Percentiles rank a stretch among this genome's conserved stretches.
phyloP scores from a whole-genome alignment of 2,113 vertebrate genomes.

The Pygoscelis adeliae region DNA sequence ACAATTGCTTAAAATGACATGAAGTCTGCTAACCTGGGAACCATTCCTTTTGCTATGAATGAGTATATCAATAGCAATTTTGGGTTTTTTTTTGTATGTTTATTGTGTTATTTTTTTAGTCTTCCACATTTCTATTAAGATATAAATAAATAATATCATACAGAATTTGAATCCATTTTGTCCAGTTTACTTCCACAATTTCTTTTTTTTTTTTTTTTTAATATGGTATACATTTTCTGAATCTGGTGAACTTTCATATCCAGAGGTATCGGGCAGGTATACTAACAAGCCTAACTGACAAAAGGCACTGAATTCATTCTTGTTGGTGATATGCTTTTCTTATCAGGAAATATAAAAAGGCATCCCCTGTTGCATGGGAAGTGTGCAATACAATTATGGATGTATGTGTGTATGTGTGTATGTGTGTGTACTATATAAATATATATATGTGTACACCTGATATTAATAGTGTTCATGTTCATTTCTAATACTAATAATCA shows the following conservation, averaged over 20 bases:
- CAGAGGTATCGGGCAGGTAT: not conserved
- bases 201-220: too few relatives aligned
- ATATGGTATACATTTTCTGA: fast-evolving
- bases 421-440: not conserved
- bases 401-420: fast-evolving
- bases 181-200: not conserved
- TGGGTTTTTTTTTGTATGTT: fast-evolving
- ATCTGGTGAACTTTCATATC: not conserved
- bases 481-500: not conserved
- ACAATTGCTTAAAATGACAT: not conserved
- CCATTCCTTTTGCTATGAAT: not conserved
- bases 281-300: not conserved
- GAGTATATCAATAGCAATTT: fast-evolving
- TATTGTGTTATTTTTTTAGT: not conserved
- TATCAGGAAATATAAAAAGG: not conserved
- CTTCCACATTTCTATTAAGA: not conserved
- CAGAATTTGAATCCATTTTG: not conserved
- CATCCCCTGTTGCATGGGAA: not conserved
- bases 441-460: not conserved
- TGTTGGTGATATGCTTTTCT: not conserved
- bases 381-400: fast-evolving
- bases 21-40: not conserved
- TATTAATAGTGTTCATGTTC: not conserved
- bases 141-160: not conserved
- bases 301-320: not conserved